Base-by-base conservation (phyloP, 2,888 invertebrate species). In the Parnassius glacialis region DNA sequence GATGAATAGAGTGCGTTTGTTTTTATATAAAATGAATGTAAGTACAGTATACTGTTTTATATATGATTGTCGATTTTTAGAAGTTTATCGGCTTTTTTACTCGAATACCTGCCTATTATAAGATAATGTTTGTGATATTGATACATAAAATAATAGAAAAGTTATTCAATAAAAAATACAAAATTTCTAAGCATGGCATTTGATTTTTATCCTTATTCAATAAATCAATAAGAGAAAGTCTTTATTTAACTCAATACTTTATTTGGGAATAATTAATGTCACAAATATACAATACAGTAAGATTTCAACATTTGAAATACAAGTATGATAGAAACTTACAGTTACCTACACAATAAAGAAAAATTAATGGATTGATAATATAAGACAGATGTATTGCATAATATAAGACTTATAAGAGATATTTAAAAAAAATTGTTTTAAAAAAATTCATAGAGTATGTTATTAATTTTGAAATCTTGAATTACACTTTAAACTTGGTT, bases 91-190 rank as follows among this genome's bases (percentile, higher is more conserved):
- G 82, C 75, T 85, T 74, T 86, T 89, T 88, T 88, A 85, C 75
- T 85, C 86, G 88, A 88, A 87, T 89, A 85, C 78, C 82, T 86
- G 76, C 78, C 81, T 87, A 84, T 80, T 72, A 62, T 74, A 67
- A 81, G 84, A 71, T 83, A 82, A 83, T 79, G 74, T 85, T 86
- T 89, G 90, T 89, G 90, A 90, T 90, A 90, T 81, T 83, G 83
- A 84, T 81, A 78, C 71, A 73, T 79, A 68, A 73, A 80, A 73
- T 76, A 75, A 82, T 80, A 84, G 78, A 85, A 88, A 88, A 88
- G 84, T 77, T 88, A 85, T 86, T 88, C 86, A 89, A 88, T 87
- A 88, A 88, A 87, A 88, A 81, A 82, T 79, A 86, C 75, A 90
- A 90, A 90, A 89, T 85, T 88, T 87, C 83, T 87, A 87, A 44